Percentiles rank a stretch among this genome's conserved stretches.
phyloP scores from a whole-genome alignment of 2,888 invertebrate species.

The Schizotus pectinicornis region DNA sequence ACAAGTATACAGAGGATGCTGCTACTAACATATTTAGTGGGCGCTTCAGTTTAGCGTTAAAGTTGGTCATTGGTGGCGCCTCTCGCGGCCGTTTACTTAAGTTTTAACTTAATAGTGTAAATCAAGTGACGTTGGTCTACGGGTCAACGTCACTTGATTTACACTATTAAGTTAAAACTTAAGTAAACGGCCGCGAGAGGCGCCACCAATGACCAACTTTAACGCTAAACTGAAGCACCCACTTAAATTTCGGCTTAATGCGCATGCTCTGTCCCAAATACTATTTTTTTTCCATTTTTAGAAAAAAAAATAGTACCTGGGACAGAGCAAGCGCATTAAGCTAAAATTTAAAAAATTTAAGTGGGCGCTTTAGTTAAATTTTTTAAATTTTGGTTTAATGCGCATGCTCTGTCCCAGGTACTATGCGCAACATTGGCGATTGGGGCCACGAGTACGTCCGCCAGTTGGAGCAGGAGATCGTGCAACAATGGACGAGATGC shows the following conservation, averaged over 20 bases:
- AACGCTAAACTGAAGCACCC: background rate
- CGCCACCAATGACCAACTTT: slow-evolving; percentile 2
- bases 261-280: too few relatives aligned
- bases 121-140: background rate
- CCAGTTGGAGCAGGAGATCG: slow-evolving; percentile 88
- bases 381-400: too few relatives aligned
- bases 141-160: background rate
- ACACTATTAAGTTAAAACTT: background rate
- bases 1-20: too few relatives aligned
- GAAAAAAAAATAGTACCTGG: too few relatives aligned
- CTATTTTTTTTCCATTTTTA: too few relatives aligned
- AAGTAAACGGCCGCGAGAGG: too few relatives aligned
- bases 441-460: slow-evolving; percentile 99
- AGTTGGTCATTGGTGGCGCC: background rate
- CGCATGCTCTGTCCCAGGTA: slow-evolving; percentile 62
- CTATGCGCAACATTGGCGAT: slow-evolving; percentile 86
- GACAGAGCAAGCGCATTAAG: too few relatives aligned
- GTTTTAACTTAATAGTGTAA: background rate
- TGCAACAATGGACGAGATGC: slow-evolving; percentile 76
- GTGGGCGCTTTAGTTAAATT: too few relatives aligned
- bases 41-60: background rate
- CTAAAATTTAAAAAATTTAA: too few relatives aligned
- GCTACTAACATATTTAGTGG: slow-evolving; percentile 33
- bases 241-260: slow-evolving; percentile 33
- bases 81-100: too few relatives aligned